Conservation (phyloP, 2,888 invertebrate species). For the Phengaris arion region DNA sequence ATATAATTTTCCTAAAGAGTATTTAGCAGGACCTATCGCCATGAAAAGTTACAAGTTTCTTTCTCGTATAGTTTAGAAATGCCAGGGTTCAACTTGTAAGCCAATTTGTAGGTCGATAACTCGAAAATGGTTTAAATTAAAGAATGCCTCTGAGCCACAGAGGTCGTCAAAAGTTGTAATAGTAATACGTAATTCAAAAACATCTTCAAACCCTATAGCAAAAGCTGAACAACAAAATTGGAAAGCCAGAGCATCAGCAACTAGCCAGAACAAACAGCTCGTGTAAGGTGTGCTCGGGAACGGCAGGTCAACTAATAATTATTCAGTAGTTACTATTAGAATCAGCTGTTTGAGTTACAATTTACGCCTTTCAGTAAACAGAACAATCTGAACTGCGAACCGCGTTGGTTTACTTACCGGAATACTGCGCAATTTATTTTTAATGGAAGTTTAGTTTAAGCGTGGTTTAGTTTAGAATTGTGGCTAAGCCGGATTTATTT, state of each 20-base stretch:
- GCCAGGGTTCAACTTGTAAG: too few species aligned
- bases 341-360: constrained; percentile 23
- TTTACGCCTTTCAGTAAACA: constrained; percentile 19
- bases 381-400: background rate
- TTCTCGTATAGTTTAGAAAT: too few species aligned
- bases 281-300: background rate
- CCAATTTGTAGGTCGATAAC: too few species aligned
- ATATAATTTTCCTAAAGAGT: too few species aligned
- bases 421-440: background rate
- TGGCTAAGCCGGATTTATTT: constrained; percentile 5
- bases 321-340: constrained; percentile 19
- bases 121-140: too few species aligned
- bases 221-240: background rate
- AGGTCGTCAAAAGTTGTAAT: background rate
- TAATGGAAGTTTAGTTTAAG: background rate
- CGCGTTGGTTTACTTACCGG: background rate
- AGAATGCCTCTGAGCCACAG: too few species aligned
- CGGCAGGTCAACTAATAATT: constrained; percentile 2
- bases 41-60: too few species aligned
- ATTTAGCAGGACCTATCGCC: too few species aligned
- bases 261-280: background rate
- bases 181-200: background rate
- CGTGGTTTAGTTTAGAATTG: constrained; percentile 12
- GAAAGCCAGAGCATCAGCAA: background rate
- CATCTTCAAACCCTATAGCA: background rate